Percentiles rank a stretch among this genome's conserved stretches.
Conservation (phyloP, 2,888 invertebrate species). For the Xiphydria camelus region DNA sequence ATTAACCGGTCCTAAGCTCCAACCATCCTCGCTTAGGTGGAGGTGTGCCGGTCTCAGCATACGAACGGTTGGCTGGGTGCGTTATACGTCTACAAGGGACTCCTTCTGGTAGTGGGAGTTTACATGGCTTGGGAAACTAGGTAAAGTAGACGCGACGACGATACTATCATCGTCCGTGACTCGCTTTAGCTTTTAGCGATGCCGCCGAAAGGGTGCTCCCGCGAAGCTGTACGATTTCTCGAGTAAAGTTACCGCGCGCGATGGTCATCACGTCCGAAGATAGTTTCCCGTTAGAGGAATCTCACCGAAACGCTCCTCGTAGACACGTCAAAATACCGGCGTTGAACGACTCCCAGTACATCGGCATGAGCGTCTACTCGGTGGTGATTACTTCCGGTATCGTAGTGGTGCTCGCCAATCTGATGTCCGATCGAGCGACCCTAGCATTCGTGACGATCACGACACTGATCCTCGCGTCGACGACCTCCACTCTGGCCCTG, state of each 20-base stretch:
- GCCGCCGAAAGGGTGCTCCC: too few relatives aligned
- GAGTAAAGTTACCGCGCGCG: too few relatives aligned
- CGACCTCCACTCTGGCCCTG: conserved; percentile 82
- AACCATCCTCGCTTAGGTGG: too few relatives aligned
- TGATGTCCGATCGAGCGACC: conserved; percentile 81
- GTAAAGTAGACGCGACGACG: too few relatives aligned
- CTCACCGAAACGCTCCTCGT: too few relatives aligned
- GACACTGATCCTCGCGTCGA: conserved; percentile 80
- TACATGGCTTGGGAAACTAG: conserved; percentile 96
- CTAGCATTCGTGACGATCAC: conserved; percentile 82
- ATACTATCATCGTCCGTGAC: too few relatives aligned
- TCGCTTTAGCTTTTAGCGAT: too few relatives aligned
- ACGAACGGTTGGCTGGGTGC: conserved; percentile 89
- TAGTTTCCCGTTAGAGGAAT: too few relatives aligned
- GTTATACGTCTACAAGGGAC: conserved; percentile 87
- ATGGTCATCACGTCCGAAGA: too few relatives aligned
- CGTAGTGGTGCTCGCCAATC: conserved; percentile 85
- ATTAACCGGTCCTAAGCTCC: too few relatives aligned
- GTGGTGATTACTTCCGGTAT: conserved; percentile 87
- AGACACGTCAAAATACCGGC: conserved; percentile 89
- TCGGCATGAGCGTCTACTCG: conserved; percentile 90
- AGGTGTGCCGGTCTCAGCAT: conserved; percentile 85
- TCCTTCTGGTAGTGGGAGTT: conserved; percentile 84
- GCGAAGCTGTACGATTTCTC: too few relatives aligned
- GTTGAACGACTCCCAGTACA: conserved; percentile 91